A percentile compares a stretch with the other conserved stretches of the same genome.
These are phyloP conservation scores for Oxytorus armatus DNA, from an alignment of 2,888 invertebrate genomes.

Conservation along the genomic window DNA sequence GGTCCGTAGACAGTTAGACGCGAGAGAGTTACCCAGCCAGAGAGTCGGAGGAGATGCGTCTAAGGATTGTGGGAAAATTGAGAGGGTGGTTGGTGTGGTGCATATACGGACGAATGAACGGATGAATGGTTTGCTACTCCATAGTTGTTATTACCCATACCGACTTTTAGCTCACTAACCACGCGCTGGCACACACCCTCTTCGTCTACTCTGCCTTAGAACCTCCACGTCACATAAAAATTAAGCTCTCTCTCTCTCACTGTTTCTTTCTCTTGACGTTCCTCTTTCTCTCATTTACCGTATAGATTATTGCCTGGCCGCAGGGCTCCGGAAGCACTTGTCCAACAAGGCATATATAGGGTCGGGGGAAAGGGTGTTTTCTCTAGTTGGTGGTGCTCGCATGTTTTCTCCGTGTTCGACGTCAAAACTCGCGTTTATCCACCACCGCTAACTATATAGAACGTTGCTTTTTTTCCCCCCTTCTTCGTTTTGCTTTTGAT, in stretches of 20 bases:
- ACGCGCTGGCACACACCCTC: slow-evolving; percentile 40
- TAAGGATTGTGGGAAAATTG: slow-evolving; percentile 57
- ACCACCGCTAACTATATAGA: slow-evolving; percentile 19
- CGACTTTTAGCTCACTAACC: slow-evolving; percentile 34
- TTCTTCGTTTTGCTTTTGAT: slow-evolving; percentile 61
- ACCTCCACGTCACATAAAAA: slow-evolving; percentile 28
- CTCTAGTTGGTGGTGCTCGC: slow-evolving; percentile 16
- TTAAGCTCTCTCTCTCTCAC: slow-evolving; percentile 24
- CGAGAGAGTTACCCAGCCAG: background rate
- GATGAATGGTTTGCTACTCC: slow-evolving; percentile 16
- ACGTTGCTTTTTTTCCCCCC: slow-evolving; percentile 22
- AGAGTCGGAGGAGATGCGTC: slow-evolving; percentile 18
- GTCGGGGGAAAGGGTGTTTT: slow-evolving; percentile 32
- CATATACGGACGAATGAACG: slow-evolving; percentile 30
- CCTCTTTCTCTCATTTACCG: slow-evolving; percentile 41
- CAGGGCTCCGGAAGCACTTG: slow-evolving; percentile 51
- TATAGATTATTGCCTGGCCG: slow-evolving; percentile 40
- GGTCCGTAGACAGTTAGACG: slow-evolving; percentile 54
- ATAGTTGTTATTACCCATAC: slow-evolving; percentile 23
- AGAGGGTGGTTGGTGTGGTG: slow-evolving; percentile 53
- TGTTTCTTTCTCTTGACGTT: slow-evolving; percentile 22
- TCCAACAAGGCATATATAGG: slow-evolving; percentile 11
- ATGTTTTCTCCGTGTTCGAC: slow-evolving; percentile 28
- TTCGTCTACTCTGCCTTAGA: slow-evolving; percentile 27
- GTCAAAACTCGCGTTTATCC: slow-evolving; percentile 17